Percentiles rank a stretch among this genome's conserved stretches.
phyloP scores from a whole-genome alignment of 1,140 invertebrate species.

The Triops longicaudatus region DNA sequence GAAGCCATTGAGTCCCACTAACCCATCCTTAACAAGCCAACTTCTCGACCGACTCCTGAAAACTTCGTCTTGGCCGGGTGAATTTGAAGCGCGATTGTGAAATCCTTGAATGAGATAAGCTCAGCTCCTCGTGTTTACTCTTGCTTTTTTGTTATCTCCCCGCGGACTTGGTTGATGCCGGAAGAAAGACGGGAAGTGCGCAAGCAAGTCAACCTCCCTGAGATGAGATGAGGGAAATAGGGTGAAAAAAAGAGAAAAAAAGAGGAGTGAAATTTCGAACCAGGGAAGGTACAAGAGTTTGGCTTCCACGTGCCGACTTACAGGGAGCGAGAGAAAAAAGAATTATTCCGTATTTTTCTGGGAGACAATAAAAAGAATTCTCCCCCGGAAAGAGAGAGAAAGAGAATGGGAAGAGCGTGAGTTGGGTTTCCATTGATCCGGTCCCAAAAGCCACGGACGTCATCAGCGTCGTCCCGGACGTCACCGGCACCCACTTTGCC shows the following conservation, averaged over 20 bases:
- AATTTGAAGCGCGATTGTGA: not conserved
- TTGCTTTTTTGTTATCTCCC: constrained; percentile 2
- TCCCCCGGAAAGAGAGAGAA: not conserved
- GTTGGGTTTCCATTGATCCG: constrained; percentile 8
- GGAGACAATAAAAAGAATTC: not conserved
- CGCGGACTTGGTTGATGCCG: not conserved
- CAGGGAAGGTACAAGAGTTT: not conserved
- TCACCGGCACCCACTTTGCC: not conserved
- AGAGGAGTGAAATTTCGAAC: not conserved
- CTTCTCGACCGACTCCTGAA: not conserved
- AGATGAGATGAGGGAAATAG: too few relatives aligned
- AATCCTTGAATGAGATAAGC: constrained; percentile 12
- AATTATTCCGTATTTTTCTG: not conserved
- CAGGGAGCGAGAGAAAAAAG: not conserved
- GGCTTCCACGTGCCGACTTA: not conserved
- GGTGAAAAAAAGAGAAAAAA: too few relatives aligned
- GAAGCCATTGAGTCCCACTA: not conserved
- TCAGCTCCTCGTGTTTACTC: not conserved
- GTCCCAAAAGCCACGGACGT: not conserved
- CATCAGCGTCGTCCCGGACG: not conserved
- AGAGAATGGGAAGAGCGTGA: constrained; percentile 11
- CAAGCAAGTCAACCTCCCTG: not conserved
- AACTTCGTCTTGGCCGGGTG: not conserved
- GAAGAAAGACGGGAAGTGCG: constrained; percentile 3
- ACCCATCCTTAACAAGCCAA: not conserved